Evolutionary conservation across 2,888 invertebrate species (phyloP).

Genomic region (Plagodis dolabraria): DNA sequence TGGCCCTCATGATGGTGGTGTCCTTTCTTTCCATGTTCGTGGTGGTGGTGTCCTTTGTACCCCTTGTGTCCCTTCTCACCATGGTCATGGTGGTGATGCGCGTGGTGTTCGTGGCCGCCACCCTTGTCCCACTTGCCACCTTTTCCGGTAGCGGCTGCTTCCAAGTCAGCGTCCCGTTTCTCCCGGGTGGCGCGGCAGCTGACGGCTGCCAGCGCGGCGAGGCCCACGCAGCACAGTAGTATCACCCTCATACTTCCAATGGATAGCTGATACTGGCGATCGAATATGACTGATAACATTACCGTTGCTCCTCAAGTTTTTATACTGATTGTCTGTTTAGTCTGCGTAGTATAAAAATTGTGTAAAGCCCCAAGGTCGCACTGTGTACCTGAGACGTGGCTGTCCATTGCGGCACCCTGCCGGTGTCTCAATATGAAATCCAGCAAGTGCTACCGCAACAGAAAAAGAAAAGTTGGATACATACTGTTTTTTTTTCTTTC

Average conservation of each 20-base stretch:
- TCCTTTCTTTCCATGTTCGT: conserved; percentile 89
- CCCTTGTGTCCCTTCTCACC: conserved; percentile 90
- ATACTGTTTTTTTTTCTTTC: too few species aligned
- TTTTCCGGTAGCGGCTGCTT: conserved; percentile 77
- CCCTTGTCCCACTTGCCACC: conserved; percentile 84
- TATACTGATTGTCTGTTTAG: conserved; percentile 71
- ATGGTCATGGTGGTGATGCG: conserved; percentile 86
- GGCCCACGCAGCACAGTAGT: conserved; percentile 69
- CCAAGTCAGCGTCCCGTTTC: conserved; percentile 81
- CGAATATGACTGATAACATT: conserved; percentile 69
- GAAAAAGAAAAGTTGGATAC: conserved; percentile 10
- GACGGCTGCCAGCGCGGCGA: conserved; percentile 81
- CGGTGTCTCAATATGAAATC: conserved; percentile 65
- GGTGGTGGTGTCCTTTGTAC: conserved; percentile 87
- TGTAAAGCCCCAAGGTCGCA: conserved; percentile 80
- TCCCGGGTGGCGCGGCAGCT: conserved; percentile 80
- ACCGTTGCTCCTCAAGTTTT: conserved; percentile 61
- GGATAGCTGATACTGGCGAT: conserved; percentile 50
- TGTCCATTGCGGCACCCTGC: conserved; percentile 66
- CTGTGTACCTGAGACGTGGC: conserved; percentile 51
- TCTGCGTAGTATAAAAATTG: conserved; percentile 75
- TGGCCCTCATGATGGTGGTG: conserved; percentile 89
- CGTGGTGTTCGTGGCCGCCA: conserved; percentile 87
- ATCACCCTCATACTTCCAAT: conserved; percentile 70
- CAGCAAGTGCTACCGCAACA: conserved; percentile 22